Evolutionary conservation across 2,888 invertebrate genomes (phyloP), one percentile per base, ranked within the genome.

Genomic region (Criorhina ranunculi): DNA sequence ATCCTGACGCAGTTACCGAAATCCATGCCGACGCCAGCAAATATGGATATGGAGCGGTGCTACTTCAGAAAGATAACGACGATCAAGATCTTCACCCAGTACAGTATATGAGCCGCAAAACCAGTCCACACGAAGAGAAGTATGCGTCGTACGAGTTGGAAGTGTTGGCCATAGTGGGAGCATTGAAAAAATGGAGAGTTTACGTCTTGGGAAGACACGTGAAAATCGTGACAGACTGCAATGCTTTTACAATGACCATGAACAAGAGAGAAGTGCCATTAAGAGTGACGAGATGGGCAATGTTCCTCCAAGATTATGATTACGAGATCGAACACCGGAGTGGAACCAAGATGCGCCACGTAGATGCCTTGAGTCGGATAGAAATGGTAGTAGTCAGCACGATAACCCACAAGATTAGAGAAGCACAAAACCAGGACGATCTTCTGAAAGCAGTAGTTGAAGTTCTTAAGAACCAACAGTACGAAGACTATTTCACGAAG

Each of bases 121-220:
- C 88, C 5, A 79, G 79, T 0, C 46, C 44, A 0, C 78, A 76
- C 0, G 87, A 89, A 60, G 75, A 81, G 6, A 82, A 79, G 7
- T 87, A 85, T 29, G 51, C 66, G n/a, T 87, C 87, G 4, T 88
- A 89, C 12, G 87, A 87, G 40, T 15, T 88, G 9, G 87, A 88
- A 55, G 81, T 69, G 1, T 5, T 87, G 1, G 88, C 87, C 0
- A 76, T 88, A 12, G 62, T 87, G 8, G 67, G 51, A 24, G 85
- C 87, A 1, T 17, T 87, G 9, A 86, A 85, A 19, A 88, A 87
- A 40, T 88, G 87, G 69, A 40, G 87, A 0, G 5, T 33, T 3
- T 67, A 67, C 8, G 6, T 53, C 11, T 12, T 53, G 12, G 67
- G 53, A n/a, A 15, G 11, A 17, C 51, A 60, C 12, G 42, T 60